phyloP scores from a whole-genome alignment of 2,888 invertebrate species.

The Lapara coniferarum region DNA sequence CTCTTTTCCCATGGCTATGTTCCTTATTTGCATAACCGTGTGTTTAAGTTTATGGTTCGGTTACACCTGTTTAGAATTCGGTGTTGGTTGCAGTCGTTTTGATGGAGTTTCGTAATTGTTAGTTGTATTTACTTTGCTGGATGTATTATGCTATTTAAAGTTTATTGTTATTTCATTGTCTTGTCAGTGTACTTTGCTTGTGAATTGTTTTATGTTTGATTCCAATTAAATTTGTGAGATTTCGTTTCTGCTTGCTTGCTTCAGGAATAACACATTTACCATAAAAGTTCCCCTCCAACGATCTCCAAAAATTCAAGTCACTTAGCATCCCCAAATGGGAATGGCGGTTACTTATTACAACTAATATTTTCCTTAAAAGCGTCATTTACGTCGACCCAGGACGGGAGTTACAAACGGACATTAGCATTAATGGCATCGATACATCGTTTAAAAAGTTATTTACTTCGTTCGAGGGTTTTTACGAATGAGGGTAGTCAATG shows the following conservation, averaged over 20 bases:
- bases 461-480: not conserved
- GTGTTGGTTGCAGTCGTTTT: not conserved
- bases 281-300: not conserved
- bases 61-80: not conserved
- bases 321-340: slow-evolving; percentile 73
- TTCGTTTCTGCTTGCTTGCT: too few species aligned
- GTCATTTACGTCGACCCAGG: slow-evolving; percentile 46
- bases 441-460: slow-evolving; percentile 33
- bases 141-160: too few species aligned
- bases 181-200: too few species aligned
- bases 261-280: too few species aligned
- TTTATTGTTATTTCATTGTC: too few species aligned
- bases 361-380: slow-evolving; percentile 73
- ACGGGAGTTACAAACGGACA: slow-evolving; percentile 64
- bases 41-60: not conserved
- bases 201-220: not conserved
- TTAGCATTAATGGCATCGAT: slow-evolving; percentile 75
- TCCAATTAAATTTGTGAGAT: not conserved
- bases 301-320: slow-evolving; percentile 53
- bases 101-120: not conserved
- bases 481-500: too few species aligned
- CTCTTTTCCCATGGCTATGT: not conserved
- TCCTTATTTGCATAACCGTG: slow-evolving; percentile 1
- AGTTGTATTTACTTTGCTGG: not conserved
- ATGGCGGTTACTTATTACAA: slow-evolving; percentile 54